Base-by-base conservation (phyloP, 2,888 invertebrate genomes). In the Neria commutata region DNA sequence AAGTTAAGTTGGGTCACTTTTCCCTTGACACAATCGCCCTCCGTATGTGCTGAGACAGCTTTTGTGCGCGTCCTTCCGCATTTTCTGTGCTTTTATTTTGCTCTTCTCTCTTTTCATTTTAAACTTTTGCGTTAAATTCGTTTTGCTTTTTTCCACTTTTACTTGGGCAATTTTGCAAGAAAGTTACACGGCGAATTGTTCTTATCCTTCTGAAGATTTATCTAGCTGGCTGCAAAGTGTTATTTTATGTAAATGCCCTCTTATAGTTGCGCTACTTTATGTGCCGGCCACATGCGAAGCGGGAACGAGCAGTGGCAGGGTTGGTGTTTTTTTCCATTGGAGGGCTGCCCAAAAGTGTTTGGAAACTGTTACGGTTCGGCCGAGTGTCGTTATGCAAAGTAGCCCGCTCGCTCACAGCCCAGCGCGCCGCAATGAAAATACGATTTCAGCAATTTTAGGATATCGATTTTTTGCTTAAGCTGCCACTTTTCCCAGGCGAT, bases 161-260 rank as follows among this genome's bases (percentile, higher is more conserved):
- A n/a, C n/a, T n/a, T n/a, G n/a, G n/a, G n/a, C n/a, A n/a, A n/a
- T n/a, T n/a, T n/a, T n/a, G n/a, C n/a, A n/a, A n/a, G n/a, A n/a
- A n/a, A n/a, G n/a, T n/a, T n/a, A n/a, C n/a, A n/a, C n/a, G n/a
- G n/a, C n/a, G 56, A 45, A 56, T 50, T 56, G 29, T 14, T 19
- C 45, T 56, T 50, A 56, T 56, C 56, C 56, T 25, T 50, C 56
- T 56, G 50, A 45, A 56, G 56, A 56, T 56, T 56, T 56, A 56
- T 56, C 56, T 50, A 42, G 50, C 56, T 56, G 45, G 56, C 50
- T 45, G 56, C 50, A 56, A 56, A 56, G 56, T 56, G 56, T 56
- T 56, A 42, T 56, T 56, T 56, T 56, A 56, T 56, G 56, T 56
- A 56, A 56, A 56, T 56, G 42, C 56, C 33, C 45, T 50, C 48